phyloP scores from a whole-genome alignment of 2,888 invertebrate species.

The Odontothrips loti region DNA sequence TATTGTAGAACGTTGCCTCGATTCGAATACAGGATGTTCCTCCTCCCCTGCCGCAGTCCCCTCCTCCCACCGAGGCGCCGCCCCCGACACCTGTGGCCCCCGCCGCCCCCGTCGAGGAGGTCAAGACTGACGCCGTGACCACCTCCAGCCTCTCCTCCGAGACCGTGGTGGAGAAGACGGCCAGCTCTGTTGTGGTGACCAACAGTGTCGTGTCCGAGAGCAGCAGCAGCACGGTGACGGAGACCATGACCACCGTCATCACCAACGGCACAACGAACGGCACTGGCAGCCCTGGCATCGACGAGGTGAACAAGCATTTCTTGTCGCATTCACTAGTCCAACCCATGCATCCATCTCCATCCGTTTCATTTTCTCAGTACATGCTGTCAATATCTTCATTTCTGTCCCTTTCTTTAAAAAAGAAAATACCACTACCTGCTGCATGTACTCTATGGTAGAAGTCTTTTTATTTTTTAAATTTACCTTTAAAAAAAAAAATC shows the following conservation, averaged over 20 bases:
- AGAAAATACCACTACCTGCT: no score
- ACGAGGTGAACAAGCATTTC: neutral
- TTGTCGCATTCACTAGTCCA: neutral
- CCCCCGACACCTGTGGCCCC: neutral
- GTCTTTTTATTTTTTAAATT: neutral
- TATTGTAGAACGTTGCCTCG: neutral
- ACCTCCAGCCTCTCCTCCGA: neutral
- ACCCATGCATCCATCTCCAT: neutral
- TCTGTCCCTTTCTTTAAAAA: neutral
- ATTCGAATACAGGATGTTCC: constrained; percentile 7
- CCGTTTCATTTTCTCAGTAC: neutral
- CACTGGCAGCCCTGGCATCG: neutral
- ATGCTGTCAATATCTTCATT: neutral
- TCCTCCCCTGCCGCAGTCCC: constrained; percentile 16
- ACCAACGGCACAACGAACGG: constrained; percentile 5
- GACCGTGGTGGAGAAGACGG: neutral
- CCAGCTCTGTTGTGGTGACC: constrained; percentile 2
- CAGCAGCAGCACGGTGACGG: neutral
- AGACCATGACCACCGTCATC: neutral
- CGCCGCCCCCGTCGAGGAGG: constrained; percentile 8
- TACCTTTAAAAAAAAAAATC: neutral
- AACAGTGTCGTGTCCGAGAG: constrained; percentile 5
- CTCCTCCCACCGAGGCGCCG: constrained; percentile 9
- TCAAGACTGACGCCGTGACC: constrained; percentile 4
- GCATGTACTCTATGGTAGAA: no score